Evolutionary conservation across 2,113 vertebrate genomes (phyloP), one percentile per base, ranked within the genome.

Genomic region (Cryptoleucopteryx plumbea): DNA sequence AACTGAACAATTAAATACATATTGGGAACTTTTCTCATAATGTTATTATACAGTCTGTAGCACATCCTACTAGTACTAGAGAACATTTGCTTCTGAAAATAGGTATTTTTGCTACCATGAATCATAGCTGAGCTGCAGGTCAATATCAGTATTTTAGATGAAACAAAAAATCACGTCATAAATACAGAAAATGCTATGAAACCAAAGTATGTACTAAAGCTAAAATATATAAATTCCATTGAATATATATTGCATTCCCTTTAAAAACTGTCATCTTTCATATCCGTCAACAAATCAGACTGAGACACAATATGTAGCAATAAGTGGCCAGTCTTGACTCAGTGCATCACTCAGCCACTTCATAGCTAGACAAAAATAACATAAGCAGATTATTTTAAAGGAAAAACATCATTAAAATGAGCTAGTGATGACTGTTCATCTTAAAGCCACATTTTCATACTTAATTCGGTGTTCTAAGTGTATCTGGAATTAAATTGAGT

Each of bases 371-470:
- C 22, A 96, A 94, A 94, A 91, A 81, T 66, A 96, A 94, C 6
- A 45, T 80, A 83, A 61, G 31, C 62, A 78, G 67, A 74, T 81
- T 62, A 86, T 86, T 92, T 71, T 81, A 58, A 83, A 94, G 31
- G 59, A 91, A 82, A 88, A 85, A 31, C 26, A 82, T 88, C 26
- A 93, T 92, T 94, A 94, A 95, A 93, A 84, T 82, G 40, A 95
- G 8, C n/a, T 62, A 61, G 42, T 62, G 55, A 90, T 50, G 40
- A 77, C 48, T 80, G n/a, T 63, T 93, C 23, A 77, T 86, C 68
- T 86, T 91, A 78, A 78, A 81, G 29, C 11, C 36, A 63, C 26
- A 59, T 81, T 93, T 91, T 91, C 11, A 8, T 55, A 59, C 34
- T 79, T 94, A 91, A 73, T 86, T 74, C 11, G 6, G 13, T 77